Evolutionary conservation across 2,888 invertebrate species (phyloP), one percentile per base, ranked within the genome.

Genomic region (Coleophora deauratella): DNA sequence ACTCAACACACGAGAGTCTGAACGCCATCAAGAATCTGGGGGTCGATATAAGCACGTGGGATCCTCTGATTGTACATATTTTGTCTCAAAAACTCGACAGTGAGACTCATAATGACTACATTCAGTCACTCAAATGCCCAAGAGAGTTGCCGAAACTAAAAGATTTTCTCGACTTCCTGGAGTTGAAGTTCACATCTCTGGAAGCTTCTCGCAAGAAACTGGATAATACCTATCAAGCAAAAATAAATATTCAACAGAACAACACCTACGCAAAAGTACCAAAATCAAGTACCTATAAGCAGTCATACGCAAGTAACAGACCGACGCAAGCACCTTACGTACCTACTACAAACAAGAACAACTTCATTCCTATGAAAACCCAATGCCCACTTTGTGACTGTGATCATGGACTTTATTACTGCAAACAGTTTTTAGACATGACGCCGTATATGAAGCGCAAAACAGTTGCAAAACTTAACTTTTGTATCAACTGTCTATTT

Each of bases 401-500:
- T 34, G 33, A 45, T 3, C 45, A 46, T 35, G 41, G 35, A 28
- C 27, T 44, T n/a, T 41, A 35, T 36, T 33, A 11, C 13, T 45
- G 45, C 27, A 37, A 41, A 12, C 13, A 12, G 11, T 49, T 49
- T 28, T 35, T 34, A 11, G 38, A 40, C 15, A 35, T 40, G 14
- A 9, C 30, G 3, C 27, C 37, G 7, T 9, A 27, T 2, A 9
- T n/a, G 12, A 44, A 35, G 31, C 39, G 37, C 0, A 41, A 45
- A 15, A 40, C 38, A 9, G 15, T 44, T 27, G 2, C 32, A n/a
- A 42, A 46, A 41, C 21, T 38, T 0, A 41, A 45, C 11, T 10
- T 47, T 10, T 54, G 54, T n/a, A 13, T n/a, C 7, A 50, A 51
- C 41, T 55, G 52, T 33, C 27, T 55, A 9, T 44, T 30, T 14